These are phyloP conservation scores for Gobio gobio DNA, from an alignment of 2,113 vertebrate species.

Conservation along the genomic window DNA sequence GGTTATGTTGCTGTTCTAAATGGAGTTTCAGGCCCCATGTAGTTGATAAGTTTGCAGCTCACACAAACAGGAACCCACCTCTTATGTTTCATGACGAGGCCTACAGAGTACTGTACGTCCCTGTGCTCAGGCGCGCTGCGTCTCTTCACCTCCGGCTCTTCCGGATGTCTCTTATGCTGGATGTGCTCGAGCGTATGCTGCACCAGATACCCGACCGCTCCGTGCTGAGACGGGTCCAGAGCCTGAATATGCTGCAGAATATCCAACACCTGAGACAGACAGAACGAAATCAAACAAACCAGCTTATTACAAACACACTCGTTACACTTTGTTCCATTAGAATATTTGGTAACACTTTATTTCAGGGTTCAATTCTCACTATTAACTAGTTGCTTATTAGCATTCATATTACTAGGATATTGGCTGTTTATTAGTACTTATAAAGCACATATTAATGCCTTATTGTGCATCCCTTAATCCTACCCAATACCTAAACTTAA, in stretches of 20 bases:
- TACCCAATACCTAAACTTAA: too few relatives aligned
- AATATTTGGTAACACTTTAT: background rate
- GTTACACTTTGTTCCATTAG: background rate
- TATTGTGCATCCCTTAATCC: too few relatives aligned
- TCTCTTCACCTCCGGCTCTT: slow-evolving; percentile 85
- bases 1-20: background rate
- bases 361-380: too few relatives aligned
- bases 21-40: background rate
- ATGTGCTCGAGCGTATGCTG: slow-evolving; percentile 97
- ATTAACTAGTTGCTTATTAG: too few relatives aligned
- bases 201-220: slow-evolving; percentile 92
- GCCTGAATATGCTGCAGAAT: slow-evolving; percentile 97
- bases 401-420: too few relatives aligned
- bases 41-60: background rate
- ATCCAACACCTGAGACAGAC: slow-evolving; percentile 85
- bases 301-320: background rate
- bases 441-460: too few relatives aligned
- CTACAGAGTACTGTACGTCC: slow-evolving; percentile 89
- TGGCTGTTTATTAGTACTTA: too few relatives aligned
- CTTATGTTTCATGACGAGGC: slow-evolving; percentile 97
- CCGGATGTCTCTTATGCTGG: slow-evolving; percentile 89
- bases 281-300: background rate
- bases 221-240: slow-evolving; percentile 93
- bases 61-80: slow-evolving; percentile 72
- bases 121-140: slow-evolving; percentile 86